phyloP scores from a whole-genome alignment of 2,797 vertebrate genomes.

The Anolis apletophallus region DNA sequence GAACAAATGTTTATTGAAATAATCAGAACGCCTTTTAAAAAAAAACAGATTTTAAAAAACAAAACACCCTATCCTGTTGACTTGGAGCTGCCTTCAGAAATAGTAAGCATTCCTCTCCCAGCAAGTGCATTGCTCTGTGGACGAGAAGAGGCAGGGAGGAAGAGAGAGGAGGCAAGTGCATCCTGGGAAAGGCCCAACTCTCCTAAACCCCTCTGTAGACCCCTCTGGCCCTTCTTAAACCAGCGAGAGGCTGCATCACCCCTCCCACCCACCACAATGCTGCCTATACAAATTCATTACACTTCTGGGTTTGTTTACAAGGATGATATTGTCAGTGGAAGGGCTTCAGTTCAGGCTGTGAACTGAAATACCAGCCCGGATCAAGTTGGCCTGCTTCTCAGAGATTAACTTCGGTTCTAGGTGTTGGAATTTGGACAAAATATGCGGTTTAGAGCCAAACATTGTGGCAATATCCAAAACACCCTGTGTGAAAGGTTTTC shows the following conservation, averaged over 20 bases:
- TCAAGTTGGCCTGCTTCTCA: too few relatives aligned
- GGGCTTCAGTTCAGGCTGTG: not conserved
- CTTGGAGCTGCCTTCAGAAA: constrained; percentile 62
- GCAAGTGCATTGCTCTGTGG: constrained; percentile 47
- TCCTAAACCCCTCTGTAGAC: not conserved
- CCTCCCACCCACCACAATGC: not conserved
- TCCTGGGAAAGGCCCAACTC: not conserved
- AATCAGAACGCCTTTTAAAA: constrained; percentile 65
- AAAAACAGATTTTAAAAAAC: constrained; percentile 52
- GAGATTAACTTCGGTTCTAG: constrained; percentile 9
- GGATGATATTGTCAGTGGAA: not conserved
- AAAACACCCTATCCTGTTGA: constrained; percentile 55
- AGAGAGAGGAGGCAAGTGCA: constrained; percentile 46
- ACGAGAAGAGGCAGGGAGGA: constrained; percentile 58
- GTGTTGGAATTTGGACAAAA: not conserved
- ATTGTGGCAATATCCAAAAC: not conserved
- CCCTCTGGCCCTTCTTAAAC: not conserved
- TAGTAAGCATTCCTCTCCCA: constrained; percentile 51
- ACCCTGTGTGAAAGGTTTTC: too few relatives aligned
- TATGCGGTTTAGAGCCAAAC: not conserved
- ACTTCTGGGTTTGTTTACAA: constrained; percentile 11
- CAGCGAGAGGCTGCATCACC: too few relatives aligned
- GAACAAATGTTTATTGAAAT: constrained; percentile 74
- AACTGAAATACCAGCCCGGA: not conserved
- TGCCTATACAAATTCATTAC: not conserved